Evolutionary conservation across 2,113 vertebrate species (phyloP).

Genomic region (Chelonoidis abingdonii): DNA sequence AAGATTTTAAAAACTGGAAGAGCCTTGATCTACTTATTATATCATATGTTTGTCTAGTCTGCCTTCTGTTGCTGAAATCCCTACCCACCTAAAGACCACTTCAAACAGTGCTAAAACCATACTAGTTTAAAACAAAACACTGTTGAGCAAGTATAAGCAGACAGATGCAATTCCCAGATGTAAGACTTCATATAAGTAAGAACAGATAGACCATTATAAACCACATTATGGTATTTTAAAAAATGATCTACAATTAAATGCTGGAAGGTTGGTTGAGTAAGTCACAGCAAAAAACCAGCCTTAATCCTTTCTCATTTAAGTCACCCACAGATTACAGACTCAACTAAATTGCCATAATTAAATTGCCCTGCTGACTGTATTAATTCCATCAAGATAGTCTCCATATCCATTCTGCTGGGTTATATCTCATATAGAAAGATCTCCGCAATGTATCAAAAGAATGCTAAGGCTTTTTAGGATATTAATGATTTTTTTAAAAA

Average conservation of each 20-base stretch:
- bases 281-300: not conserved
- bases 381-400: not conserved
- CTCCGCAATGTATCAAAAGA: not conserved
- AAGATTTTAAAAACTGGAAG: not conserved
- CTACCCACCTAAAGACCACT: not conserved
- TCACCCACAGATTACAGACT: not conserved
- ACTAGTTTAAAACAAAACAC: not conserved
- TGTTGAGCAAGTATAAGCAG: not conserved
- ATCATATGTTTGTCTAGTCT: not conserved
- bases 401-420: not conserved
- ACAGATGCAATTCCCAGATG: not conserved
- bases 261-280: not conserved
- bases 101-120: not conserved
- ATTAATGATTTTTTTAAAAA: not conserved
- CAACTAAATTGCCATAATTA: not conserved
- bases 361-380: fast-evolving
- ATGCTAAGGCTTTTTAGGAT: not conserved
- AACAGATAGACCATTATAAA: not conserved
- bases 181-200: not conserved
- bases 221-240: not conserved
- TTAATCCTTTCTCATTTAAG: constrained; percentile 7
- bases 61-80: not conserved
- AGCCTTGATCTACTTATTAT: constrained; percentile 37
- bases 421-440: not conserved
- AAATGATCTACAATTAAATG: not conserved